Conservation (phyloP, 2,797 vertebrate species). For the Myioborus melanocephalus region DNA sequence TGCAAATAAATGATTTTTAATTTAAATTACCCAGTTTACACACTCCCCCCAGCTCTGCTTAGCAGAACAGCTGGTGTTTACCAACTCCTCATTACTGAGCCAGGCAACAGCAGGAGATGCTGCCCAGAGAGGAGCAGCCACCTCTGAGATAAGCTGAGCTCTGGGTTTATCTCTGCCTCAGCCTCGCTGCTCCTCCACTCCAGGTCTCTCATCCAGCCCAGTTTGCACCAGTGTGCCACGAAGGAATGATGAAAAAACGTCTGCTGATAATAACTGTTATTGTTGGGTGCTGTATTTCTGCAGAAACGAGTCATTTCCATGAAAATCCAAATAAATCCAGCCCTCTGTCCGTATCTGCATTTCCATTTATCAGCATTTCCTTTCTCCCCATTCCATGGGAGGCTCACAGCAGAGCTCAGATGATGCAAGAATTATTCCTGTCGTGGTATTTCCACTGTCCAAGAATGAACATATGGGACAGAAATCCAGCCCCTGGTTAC, state of each 20-base stretch:
- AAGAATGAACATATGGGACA: background rate
- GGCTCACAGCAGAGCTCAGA: background rate
- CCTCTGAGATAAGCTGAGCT: background rate
- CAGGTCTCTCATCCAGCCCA: background rate
- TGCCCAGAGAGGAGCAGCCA: background rate
- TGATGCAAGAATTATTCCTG: constrained; percentile 20
- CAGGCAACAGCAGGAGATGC: background rate
- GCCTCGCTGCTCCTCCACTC: background rate
- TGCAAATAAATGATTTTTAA: constrained; percentile 44
- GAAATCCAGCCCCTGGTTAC: background rate
- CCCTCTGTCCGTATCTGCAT: background rate
- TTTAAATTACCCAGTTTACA: constrained; percentile 45
- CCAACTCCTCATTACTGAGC: constrained; percentile 9
- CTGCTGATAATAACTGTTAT: background rate
- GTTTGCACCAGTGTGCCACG: background rate
- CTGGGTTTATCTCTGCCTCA: background rate
- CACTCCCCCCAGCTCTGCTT: constrained; percentile 10
- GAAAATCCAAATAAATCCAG: background rate
- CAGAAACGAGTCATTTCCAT: background rate
- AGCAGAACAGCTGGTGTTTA: constrained; percentile 62
- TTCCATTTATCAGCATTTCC: background rate
- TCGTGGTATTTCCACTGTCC: background rate
- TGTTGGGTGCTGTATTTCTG: background rate
- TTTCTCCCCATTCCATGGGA: background rate
- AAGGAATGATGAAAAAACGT: background rate